These are phyloP conservation scores for Chloebia gouldiae DNA, from an alignment of 2,113 vertebrate genomes.

Conservation along the genomic window DNA sequence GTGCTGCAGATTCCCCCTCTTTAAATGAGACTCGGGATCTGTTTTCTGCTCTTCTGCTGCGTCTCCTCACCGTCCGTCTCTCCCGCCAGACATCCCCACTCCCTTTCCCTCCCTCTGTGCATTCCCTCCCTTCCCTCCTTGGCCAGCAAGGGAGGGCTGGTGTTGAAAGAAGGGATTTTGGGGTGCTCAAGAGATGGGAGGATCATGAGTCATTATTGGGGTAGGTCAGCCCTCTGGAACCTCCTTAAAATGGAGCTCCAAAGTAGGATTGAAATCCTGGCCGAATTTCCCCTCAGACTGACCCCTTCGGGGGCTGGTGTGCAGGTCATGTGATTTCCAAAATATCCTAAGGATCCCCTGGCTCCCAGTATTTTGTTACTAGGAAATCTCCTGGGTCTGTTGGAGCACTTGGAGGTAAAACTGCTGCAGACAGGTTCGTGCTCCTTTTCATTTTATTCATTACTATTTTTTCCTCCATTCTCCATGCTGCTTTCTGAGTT, in stretches of 20 bases:
- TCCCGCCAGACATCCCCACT: background rate
- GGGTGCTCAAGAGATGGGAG: background rate
- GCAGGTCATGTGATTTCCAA: background rate
- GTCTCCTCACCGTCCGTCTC: rapidly evolving
- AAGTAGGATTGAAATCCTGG: background rate
- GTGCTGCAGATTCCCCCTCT: background rate
- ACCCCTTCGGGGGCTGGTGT: background rate
- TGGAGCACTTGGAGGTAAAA: background rate
- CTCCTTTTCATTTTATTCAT: constrained; percentile 46
- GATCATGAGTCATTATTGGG: background rate
- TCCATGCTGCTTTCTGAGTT: constrained; percentile 6
- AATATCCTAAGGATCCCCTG: background rate
- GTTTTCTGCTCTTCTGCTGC: background rate
- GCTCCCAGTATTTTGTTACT: background rate
- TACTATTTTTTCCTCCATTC: background rate
- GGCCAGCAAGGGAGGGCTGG: background rate
- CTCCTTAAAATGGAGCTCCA: background rate
- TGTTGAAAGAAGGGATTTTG: background rate
- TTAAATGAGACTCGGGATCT: background rate
- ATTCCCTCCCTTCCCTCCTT: background rate
- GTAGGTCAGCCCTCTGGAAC: background rate
- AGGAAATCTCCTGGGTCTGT: background rate
- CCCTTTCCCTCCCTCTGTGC: background rate
- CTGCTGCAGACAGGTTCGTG: background rate
- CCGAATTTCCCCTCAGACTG: background rate